Evolutionary conservation across 2,797 vertebrate species (phyloP).

Genomic region (Sebastes cheni): DNA sequence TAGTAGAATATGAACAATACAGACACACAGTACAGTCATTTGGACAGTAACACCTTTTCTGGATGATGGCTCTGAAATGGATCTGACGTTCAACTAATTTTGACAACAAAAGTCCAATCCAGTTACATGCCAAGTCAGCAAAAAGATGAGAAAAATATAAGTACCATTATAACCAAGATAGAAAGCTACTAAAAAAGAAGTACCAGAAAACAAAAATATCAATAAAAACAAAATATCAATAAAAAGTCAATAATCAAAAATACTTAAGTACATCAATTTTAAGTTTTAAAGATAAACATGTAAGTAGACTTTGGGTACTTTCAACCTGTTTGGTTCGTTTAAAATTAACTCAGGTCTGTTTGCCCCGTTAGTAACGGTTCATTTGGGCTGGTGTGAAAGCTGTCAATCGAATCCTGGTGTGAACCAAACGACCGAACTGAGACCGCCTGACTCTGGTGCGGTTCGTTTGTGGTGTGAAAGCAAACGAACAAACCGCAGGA

Average conservation of each 20-base stretch:
- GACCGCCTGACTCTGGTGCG: too few species aligned
- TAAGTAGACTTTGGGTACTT: not conserved
- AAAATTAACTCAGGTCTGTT: too few species aligned
- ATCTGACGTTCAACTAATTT: not conserved
- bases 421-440: too few species aligned
- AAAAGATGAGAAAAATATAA: not conserved
- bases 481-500: too few species aligned
- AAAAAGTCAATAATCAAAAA: not conserved
- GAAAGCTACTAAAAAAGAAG: not conserved
- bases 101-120: not conserved
- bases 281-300: not conserved
- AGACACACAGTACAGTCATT: conserved; percentile 11
- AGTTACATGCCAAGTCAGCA: not conserved
- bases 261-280: not conserved
- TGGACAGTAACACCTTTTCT: conserved; percentile 8
- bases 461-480: too few species aligned
- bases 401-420: too few species aligned
- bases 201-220: too few species aligned
- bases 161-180: not conserved
- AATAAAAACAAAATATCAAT: not conserved
- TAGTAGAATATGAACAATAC: conserved; percentile 35
- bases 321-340: too few species aligned
- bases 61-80: not conserved
- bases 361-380: too few species aligned
- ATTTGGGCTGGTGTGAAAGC: too few species aligned